Evolutionary conservation across 2,797 vertebrate species (phyloP).

Genomic region (Oryzias dopingdopingensis): DNA sequence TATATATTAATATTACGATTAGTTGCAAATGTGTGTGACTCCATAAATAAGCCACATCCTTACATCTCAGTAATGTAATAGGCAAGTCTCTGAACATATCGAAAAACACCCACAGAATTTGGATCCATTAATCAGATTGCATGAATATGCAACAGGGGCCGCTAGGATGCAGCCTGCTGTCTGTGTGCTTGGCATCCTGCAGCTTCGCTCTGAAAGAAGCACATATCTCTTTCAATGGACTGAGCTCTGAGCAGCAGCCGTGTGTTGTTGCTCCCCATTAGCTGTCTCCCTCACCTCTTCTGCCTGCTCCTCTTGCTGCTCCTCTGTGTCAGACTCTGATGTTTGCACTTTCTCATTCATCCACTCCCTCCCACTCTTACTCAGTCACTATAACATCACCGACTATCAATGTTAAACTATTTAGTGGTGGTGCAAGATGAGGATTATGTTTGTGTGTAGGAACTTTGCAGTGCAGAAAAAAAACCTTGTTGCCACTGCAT

Average conservation of each 20-base stretch:
- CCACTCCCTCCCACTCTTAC: constrained; percentile 15
- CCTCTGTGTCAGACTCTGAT: constrained; percentile 22
- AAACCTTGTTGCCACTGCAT: background rate
- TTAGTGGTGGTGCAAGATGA: constrained; percentile 5
- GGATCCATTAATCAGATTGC: constrained; percentile 59
- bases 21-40: constrained; percentile 34
- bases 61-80: constrained; percentile 13
- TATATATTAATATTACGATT: constrained; percentile 49
- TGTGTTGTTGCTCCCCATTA: constrained; percentile 30
- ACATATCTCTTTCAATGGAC: constrained; percentile 47
- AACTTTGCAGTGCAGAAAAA: background rate
- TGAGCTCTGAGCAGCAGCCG: constrained; percentile 47
- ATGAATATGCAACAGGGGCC: constrained; percentile 64
- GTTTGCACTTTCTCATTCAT: constrained; percentile 23
- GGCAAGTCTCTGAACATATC: constrained; percentile 31
- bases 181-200: constrained; percentile 58
- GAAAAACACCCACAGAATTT: constrained; percentile 42
- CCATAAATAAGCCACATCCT: constrained; percentile 29
- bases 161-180: constrained; percentile 52
- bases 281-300: constrained; percentile 28
- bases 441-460: constrained; percentile 18
- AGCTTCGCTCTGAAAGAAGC: constrained; percentile 36
- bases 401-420: constrained; percentile 13
- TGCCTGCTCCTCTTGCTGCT: constrained; percentile 24
- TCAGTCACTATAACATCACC: constrained; percentile 22